Percentiles rank a stretch among this genome's conserved stretches.
Evolutionary conservation across 2,113 vertebrate species (phyloP).

Genomic region (Salminus brasiliensis): DNA sequence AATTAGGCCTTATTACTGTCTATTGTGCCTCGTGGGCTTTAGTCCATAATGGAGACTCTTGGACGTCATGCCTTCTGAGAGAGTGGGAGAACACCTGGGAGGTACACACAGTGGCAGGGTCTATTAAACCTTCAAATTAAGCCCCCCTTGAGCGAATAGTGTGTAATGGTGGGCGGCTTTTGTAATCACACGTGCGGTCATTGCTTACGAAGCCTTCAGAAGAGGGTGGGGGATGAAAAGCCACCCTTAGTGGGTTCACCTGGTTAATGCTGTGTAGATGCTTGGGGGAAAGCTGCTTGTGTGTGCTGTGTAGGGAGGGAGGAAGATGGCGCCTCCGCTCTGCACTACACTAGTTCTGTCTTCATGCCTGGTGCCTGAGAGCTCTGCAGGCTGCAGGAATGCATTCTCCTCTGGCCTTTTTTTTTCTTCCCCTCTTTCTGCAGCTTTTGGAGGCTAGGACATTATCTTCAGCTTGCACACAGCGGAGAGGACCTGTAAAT

Average conservation of each 20-base stretch:
- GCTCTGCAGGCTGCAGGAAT: neutral
- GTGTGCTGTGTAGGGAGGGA: neutral
- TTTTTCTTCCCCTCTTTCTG: neutral
- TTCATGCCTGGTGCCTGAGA: neutral
- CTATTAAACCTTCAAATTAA: constrained; percentile 45
- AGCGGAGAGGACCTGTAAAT: constrained; percentile 29
- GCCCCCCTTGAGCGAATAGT: constrained; percentile 22
- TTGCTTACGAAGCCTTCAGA: neutral
- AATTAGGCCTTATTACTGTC: neutral
- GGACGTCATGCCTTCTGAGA: neutral
- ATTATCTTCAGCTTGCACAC: neutral
- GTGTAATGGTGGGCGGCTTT: constrained; percentile 20
- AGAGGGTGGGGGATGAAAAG: neutral
- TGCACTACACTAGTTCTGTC: neutral
- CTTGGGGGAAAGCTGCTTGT: neutral
- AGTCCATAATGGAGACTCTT: constrained; percentile 5
- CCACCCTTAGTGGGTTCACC: neutral
- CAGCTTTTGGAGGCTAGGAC: neutral
- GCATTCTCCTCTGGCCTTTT: neutral
- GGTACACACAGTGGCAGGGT: neutral
- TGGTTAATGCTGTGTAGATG: constrained; percentile 12
- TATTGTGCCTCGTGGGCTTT: constrained; percentile 12
- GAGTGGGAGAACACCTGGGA: neutral
- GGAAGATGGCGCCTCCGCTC: constrained; percentile 5
- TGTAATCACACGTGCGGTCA: neutral